Base-by-base conservation (phyloP, 2,113 vertebrate genomes). In the Corythornis cristatus region DNA sequence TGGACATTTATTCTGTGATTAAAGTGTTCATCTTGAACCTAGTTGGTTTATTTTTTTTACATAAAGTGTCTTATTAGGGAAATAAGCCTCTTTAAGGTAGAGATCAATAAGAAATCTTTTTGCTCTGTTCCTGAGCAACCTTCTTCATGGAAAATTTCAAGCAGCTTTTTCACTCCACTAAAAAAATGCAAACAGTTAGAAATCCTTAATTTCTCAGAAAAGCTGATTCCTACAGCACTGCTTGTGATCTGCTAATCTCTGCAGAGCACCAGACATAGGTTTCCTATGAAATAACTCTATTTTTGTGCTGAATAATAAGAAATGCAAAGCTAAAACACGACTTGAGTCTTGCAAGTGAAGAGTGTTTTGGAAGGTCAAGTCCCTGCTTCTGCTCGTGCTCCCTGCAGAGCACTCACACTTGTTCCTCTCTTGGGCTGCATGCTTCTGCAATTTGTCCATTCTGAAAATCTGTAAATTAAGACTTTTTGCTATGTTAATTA, bases 141-240 rank as follows among this genome's bases (percentile, higher is more conserved):
- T 86, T 74, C 68, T 91, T 54, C 40, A 31, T 18, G 78, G 71
- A 87, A 89, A 91, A 89, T 33, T 61, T 91, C 64, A 73, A 93
- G 67, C 75, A 16, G 29, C 46, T 91, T 95, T 91, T 95, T 89
- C 51, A 80, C 88, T 77, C 60, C 60, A 74, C 51, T 72, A 37
- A 77, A 91, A 91, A 91, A 89, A 57, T 64, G 79, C 88, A 51
- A 96, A 91, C 71, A 94, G 78, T 91, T 67, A 91, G 90, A 95
- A 91, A 93, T 83, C 91, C 82, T 62, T 74, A 95, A 67, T 94
- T 93, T 88, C 82, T 85, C 60, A 68, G 78, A 79, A 88, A 94
- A 95, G 88, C 92, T 83, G 71, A 89, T 85, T 95, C 93, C 91
- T 73, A 71, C 46, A 85, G 78, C 50, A 71, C 67, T 70, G 67